phyloP scores from a whole-genome alignment of 2,113 vertebrate species.

The Paracanthobrama guichenoti region DNA sequence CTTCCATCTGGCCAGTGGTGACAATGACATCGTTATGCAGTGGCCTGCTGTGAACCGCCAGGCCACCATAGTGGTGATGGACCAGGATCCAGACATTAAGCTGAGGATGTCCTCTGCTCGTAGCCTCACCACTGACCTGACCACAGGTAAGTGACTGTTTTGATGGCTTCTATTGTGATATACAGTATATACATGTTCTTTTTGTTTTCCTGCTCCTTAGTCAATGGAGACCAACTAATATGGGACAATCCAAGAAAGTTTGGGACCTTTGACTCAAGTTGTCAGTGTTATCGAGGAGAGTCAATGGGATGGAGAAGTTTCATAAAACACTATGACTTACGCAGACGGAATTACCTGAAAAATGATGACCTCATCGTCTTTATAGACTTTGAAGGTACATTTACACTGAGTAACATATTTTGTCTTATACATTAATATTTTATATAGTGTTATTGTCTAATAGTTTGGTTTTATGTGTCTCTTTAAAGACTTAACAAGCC shows the following conservation, averaged over 20 bases:
- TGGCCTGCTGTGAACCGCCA: conserved; percentile 88
- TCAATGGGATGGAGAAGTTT: conserved; percentile 68
- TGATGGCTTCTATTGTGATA: not conserved
- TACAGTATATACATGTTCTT: not conserved
- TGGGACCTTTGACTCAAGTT: conserved; percentile 57
- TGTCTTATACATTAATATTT: not conserved
- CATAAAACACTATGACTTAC: conserved; percentile 73
- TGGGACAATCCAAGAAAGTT: conserved; percentile 73
- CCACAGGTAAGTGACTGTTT: conserved; percentile 44
- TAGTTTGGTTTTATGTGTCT: not conserved
- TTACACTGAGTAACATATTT: not conserved
- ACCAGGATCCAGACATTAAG: conserved; percentile 82
- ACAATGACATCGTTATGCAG: conserved; percentile 82
- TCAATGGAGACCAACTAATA: conserved; percentile 46
- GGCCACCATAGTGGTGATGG: conserved; percentile 80
- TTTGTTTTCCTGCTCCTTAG: conserved; percentile 51
- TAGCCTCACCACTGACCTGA: conserved; percentile 81
- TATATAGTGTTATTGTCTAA: not conserved
- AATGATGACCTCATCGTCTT: conserved; percentile 76
- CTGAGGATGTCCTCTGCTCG: conserved; percentile 85
- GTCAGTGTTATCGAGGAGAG: conserved; percentile 58
- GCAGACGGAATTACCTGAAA: conserved; percentile 71
- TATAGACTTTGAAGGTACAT: conserved; percentile 72
- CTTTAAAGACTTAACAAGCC: conserved; percentile 68
- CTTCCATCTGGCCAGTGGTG: conserved; percentile 85